Percentiles rank a stretch among this genome's conserved stretches.
phyloP scores from a whole-genome alignment of 2,113 vertebrate species.

The Carlito syrichta region DNA sequence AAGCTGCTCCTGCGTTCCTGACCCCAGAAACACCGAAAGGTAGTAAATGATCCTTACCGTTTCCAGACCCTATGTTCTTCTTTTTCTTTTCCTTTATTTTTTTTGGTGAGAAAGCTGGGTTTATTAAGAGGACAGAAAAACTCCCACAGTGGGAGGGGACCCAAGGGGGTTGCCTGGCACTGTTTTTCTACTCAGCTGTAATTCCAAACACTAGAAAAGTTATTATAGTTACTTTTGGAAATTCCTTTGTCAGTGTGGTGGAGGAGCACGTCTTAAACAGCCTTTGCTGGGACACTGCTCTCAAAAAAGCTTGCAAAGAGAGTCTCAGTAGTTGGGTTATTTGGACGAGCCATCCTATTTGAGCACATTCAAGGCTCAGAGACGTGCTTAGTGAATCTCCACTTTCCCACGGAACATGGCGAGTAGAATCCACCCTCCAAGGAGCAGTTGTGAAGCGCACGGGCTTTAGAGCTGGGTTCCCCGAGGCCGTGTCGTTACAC shows the following conservation, averaged over 20 bases:
- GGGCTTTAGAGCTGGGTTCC: background rate
- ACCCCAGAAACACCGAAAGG: background rate
- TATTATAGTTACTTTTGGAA: too few species aligned
- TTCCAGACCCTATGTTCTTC: background rate
- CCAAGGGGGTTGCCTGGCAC: too few species aligned
- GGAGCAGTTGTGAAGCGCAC: background rate
- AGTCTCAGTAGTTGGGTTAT: background rate
- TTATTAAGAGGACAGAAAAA: too few species aligned
- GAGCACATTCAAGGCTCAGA: background rate
- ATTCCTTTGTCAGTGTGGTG: background rate
- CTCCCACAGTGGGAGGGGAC: too few species aligned
- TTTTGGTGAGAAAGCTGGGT: too few species aligned
- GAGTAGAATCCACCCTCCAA: fast-evolving
- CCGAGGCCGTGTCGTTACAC: background rate
- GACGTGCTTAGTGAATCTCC: background rate
- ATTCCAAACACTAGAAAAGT: background rate
- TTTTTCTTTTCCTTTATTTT: too few species aligned
- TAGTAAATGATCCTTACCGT: background rate
- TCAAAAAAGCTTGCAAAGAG: background rate
- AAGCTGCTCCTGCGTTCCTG: background rate
- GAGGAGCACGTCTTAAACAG: background rate
- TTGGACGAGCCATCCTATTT: background rate
- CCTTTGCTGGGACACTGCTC: background rate
- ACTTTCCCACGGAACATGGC: background rate
- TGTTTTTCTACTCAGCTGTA: background rate